Evolutionary conservation across 2,888 invertebrate species (phyloP).

Genomic region (Ptycholaimellus sp.): DNA sequence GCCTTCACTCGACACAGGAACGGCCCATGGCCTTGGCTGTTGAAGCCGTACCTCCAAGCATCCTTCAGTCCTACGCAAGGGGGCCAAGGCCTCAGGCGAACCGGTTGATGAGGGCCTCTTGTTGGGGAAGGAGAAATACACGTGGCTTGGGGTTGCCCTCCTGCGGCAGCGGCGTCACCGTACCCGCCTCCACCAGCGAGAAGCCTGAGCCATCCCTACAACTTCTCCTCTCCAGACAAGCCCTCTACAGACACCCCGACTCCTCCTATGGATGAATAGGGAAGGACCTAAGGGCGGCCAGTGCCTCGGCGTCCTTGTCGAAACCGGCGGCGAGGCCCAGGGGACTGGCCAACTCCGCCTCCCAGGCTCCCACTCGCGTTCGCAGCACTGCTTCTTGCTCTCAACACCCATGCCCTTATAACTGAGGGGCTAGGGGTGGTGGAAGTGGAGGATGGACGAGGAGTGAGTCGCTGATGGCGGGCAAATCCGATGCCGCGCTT

Average conservation of each 20-base stretch:
- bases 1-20: constrained; percentile 15
- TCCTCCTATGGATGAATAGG: no score
- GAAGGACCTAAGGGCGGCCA: constrained; percentile 45
- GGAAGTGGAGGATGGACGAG: no score
- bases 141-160: constrained; percentile 72
- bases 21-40: constrained; percentile 59
- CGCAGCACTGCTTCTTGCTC: no score
- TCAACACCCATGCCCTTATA: no score
- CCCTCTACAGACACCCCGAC: no score
- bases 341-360: constrained; percentile 48
- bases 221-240: no score
- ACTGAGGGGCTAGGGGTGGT: no score
- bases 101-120: constrained; percentile 30
- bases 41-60: constrained; percentile 69
- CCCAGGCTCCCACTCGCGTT: no score
- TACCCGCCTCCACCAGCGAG: constrained; percentile 61
- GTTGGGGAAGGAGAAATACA: constrained; percentile 60
- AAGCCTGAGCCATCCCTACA: constrained; percentile 51
- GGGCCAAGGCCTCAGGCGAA: no score
- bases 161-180: constrained; percentile 71
- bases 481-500: no score
- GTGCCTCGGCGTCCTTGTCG: constrained; percentile 78
- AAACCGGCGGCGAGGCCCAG: constrained; percentile 87
- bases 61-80: no score
- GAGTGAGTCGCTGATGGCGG: no score